Evolutionary conservation across 1,140 invertebrate species (phyloP).

Genomic region (Philopotamus ludificatus): DNA sequence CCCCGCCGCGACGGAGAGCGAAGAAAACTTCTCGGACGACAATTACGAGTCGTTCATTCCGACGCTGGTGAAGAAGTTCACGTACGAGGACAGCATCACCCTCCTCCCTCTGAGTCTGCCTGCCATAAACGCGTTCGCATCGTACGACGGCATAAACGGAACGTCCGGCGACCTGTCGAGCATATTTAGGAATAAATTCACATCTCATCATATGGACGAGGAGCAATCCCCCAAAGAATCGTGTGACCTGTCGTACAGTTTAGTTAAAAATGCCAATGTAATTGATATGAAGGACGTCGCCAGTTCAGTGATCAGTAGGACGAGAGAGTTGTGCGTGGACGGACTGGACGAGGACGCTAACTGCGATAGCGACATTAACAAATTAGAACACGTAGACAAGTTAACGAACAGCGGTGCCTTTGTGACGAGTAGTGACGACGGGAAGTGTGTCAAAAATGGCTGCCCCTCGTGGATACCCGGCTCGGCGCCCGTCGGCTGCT

Average conservation of each 20-base stretch:
- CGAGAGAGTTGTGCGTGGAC: conserved; percentile 13
- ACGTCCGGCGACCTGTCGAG: conserved; percentile 38
- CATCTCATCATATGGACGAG: conserved; percentile 1
- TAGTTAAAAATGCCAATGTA: conserved; percentile 26
- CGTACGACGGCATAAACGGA: conserved; percentile 20
- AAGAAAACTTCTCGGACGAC: conserved; percentile 3
- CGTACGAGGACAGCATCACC: conserved; percentile 43
- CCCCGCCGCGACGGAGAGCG: not conserved
- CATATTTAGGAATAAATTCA: conserved; percentile 36
- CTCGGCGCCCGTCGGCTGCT: conserved; percentile 46
- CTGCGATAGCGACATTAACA: conserved; percentile 23
- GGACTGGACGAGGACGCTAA: conserved; percentile 21
- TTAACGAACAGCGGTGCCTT: conserved; percentile 20
- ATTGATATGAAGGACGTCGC: conserved; percentile 17
- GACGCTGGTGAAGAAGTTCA: conserved; percentile 47
- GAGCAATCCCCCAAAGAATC: conserved; percentile 10
- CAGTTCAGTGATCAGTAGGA: conserved; percentile 17
- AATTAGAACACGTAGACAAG: not conserved
- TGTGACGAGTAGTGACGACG: conserved; percentile 15
- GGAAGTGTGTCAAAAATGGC: conserved; percentile 43
- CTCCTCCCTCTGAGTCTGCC: conserved; percentile 38
- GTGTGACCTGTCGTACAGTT: conserved; percentile 21
- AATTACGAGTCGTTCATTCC: not conserved
- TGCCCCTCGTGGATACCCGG: conserved; percentile 42
- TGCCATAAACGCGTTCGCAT: conserved; percentile 29